Evolutionary conservation across 2,113 vertebrate species (phyloP).

Genomic region (Peromyscus maniculatus): DNA sequence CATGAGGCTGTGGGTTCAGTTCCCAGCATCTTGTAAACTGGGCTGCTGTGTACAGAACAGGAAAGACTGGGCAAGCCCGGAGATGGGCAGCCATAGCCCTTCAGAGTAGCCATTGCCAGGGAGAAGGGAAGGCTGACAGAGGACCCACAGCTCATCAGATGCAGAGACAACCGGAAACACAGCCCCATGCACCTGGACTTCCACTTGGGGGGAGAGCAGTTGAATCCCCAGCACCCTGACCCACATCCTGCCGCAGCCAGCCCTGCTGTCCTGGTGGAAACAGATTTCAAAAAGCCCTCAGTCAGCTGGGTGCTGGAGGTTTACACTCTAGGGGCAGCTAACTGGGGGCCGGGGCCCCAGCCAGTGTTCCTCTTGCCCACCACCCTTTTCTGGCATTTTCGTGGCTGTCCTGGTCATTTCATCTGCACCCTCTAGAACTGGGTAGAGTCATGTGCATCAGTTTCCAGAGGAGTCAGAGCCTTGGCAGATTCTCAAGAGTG

Average conservation of each 20-base stretch:
- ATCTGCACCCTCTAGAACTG: not conserved
- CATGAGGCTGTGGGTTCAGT: not conserved
- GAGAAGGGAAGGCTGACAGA: not conserved
- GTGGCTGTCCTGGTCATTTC: not conserved
- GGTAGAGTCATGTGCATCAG: not conserved
- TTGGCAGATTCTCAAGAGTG: not conserved
- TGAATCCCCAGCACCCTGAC: conserved; percentile 53
- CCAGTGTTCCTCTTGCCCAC: not conserved
- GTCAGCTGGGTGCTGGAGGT: not conserved
- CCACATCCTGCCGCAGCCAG: conserved; percentile 54
- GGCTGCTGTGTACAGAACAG: not conserved
- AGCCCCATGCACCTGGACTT: conserved; percentile 16
- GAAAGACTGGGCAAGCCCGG: not conserved
- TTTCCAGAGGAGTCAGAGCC: conserved; percentile 6
- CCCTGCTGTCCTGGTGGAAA: conserved; percentile 20
- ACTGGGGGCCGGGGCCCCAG: not conserved
- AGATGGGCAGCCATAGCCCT: not conserved
- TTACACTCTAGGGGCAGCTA: not conserved
- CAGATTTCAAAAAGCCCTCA: not conserved
- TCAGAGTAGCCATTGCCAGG: not conserved
- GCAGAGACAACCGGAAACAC: conserved; percentile 63
- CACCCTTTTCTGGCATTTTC: not conserved
- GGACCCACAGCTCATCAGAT: not conserved
- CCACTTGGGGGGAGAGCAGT: conserved; percentile 6
- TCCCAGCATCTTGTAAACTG: not conserved